Evolutionary conservation across 1,140 invertebrate genomes (phyloP), one percentile per base, ranked within the genome.

Genomic region (Globodera rostochiensis): DNA sequence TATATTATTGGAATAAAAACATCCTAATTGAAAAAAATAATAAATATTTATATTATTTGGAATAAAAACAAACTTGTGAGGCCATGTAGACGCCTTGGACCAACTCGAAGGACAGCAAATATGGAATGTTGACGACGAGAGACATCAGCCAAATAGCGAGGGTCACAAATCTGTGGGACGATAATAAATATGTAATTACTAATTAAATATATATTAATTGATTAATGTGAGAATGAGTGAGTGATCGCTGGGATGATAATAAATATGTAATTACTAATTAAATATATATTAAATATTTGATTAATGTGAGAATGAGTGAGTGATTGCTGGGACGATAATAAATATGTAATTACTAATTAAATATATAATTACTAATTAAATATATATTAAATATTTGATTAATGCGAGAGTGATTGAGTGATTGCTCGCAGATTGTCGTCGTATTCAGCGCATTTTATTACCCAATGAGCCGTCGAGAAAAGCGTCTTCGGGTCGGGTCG

Each of bases 91-190:
- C 15, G n/a, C 87, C 87, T 47, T 87, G 81, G 25, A 88, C 83
- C 13, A 89, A 76, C 66, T 88, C 84, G 77, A 81, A 88, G 67
- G 73, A 78, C 53, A 88, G 66, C 9, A 88, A 73, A 66, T 86
- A 87, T 13, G 87, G 87, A 67, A 88, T 83, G 74, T 88, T 88
- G 73, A 88, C 82, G 7, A 87, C 53, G 5, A 83, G 69, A 36
- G 79, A 87, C 25, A 87, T 76, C n/a, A 86, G 45, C 87, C 87
- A 88, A 60, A 88, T 88, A 4, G 84, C 60, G 50, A 85, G n/a
- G 13, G 86, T 88, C 19, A 86, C 81, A 3, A 79, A 46, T 3
- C 66, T 69, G 36, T 75, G 11, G 50, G 50, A 53, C 1, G 4
- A 53, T 53, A 7, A 13, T 7, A 53, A 53, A 25, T 25, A 25